A percentile compares a stretch with the other conserved stretches of the same genome.
These are phyloP conservation scores for Plebejus melissa DNA, from an alignment of 2,888 invertebrate species.

Conservation along the genomic window DNA sequence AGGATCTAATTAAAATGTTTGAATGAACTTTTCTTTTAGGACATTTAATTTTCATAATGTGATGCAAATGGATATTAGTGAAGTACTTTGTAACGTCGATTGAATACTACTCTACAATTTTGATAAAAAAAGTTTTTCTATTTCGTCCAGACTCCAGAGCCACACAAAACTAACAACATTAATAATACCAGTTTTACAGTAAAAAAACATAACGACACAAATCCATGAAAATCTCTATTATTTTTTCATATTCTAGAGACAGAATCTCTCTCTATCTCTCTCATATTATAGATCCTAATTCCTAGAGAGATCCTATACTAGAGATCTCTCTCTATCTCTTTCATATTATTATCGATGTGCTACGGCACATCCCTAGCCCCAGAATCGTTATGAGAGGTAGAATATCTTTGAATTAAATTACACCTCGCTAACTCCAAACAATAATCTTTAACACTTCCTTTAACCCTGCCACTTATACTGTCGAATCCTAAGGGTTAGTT, in stretches of 20 bases:
- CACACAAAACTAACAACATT: no score
- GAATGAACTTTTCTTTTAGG: no score
- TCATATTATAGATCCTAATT: constrained; percentile 22
- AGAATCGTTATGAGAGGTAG: constrained; percentile 56
- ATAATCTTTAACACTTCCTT: constrained; percentile 67
- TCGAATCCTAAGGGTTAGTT: constrained; percentile 34
- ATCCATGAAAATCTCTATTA: background rate
- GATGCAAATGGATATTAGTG: no score
- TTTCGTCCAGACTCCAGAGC: no score
- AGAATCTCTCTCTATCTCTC: background rate
- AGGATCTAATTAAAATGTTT: no score
- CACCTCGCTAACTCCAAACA: constrained; percentile 72
- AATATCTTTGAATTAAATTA: constrained; percentile 70
- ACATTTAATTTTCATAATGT: no score
- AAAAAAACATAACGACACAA: no score
- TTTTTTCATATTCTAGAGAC: constrained; percentile 11
- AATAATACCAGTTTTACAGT: no score
- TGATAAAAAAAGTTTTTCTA: no score
- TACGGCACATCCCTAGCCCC: constrained; percentile 32
- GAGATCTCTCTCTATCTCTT: background rate
- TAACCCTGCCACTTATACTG: constrained; percentile 38
- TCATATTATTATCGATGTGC: constrained; percentile 30
- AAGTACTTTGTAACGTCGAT: no score
- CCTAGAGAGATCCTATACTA: no score
- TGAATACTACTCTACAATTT: no score